Evolutionary conservation across 2,797 vertebrate species (phyloP).

Genomic region (Leptatherina wallacei): DNA sequence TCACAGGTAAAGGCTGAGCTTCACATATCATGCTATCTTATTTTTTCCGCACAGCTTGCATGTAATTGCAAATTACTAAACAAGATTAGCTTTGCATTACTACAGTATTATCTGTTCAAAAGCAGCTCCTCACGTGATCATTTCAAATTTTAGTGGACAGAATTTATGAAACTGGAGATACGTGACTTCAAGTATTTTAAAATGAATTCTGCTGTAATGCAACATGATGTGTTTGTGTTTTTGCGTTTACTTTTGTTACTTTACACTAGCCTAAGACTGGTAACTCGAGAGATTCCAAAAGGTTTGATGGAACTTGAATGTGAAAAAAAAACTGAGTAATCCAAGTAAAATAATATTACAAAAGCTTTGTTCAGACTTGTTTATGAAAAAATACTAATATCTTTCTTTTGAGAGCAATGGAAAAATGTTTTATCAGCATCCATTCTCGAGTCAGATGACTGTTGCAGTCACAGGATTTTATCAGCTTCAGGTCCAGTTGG

Average conservation of each 20-base stretch:
- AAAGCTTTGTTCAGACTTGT: neutral
- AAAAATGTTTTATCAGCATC: neutral
- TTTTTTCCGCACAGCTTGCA: neutral
- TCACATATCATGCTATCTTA: neutral
- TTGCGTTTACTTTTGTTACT: neutral
- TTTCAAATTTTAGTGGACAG: neutral
- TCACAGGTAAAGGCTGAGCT: slow-evolving; percentile 86
- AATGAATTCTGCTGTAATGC: neutral
- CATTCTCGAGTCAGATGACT: neutral
- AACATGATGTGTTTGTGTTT: neutral
- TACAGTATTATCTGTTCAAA: neutral
- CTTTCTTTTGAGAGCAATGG: neutral
- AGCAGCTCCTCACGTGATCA: neutral
- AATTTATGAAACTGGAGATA: neutral
- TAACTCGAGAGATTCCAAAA: neutral
- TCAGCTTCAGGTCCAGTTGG: neutral
- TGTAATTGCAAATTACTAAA: neutral
- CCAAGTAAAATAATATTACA: neutral
- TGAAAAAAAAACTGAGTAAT: neutral
- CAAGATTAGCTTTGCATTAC: neutral
- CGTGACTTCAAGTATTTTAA: neutral
- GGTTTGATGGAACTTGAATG: neutral
- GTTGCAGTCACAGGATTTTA: neutral
- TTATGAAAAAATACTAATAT: neutral
- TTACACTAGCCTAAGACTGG: neutral